Evolutionary conservation across 2,888 invertebrate genomes (phyloP).

Genomic region (Pomacea canaliculata): DNA sequence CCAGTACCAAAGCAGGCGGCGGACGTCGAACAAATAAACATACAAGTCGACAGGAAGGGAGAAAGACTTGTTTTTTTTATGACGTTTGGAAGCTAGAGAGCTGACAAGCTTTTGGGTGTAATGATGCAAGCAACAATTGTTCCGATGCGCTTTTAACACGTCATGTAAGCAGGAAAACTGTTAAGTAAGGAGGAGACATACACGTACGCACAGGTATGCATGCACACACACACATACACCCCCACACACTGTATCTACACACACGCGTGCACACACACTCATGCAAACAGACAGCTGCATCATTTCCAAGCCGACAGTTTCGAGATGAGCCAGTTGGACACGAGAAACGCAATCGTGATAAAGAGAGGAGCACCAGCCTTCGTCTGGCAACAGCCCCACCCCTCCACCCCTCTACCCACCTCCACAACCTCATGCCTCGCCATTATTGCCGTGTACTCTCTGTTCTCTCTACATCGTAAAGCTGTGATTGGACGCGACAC

Average conservation of each 20-base stretch:
- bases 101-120: too few species aligned
- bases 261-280: constrained; percentile 8
- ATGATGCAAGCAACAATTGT: too few species aligned
- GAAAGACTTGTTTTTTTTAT: too few species aligned
- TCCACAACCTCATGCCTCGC: neutral
- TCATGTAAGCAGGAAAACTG: too few species aligned
- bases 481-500: too few species aligned
- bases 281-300: neutral
- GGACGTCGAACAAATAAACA: too few species aligned
- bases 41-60: too few species aligned
- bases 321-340: neutral
- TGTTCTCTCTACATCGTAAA: too few species aligned
- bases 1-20: too few species aligned
- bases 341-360: neutral
- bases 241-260: neutral
- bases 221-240: neutral
- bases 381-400: neutral
- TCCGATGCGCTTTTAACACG: too few species aligned
- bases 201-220: neutral
- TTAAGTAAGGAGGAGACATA: too few species aligned
- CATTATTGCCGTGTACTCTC: neutral
- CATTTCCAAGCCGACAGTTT: neutral
- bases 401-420: neutral
- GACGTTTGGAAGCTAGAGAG: too few species aligned
- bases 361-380: neutral